Evolutionary conservation across 2,888 invertebrate species (phyloP).

Genomic region (Graphium colonna): DNA sequence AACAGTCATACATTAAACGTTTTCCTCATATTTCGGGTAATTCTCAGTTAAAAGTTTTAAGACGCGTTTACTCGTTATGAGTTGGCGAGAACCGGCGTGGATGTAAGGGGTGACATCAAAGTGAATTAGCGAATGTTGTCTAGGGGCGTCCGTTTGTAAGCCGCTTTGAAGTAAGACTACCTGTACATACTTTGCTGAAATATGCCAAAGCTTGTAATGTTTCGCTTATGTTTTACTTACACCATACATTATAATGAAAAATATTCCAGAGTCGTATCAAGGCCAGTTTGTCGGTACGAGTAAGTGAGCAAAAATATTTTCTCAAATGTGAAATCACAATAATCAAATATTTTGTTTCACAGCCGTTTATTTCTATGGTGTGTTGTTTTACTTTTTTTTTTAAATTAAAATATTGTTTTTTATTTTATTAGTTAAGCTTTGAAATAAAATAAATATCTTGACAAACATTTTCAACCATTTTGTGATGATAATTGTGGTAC

Average conservation of each 20-base stretch:
- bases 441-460: too few species aligned
- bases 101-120: constrained; percentile 69
- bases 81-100: constrained; percentile 39
- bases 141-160: constrained; percentile 76
- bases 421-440: too few species aligned
- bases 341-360: too few species aligned
- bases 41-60: constrained; percentile 67
- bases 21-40: constrained; percentile 44
- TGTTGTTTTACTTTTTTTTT: too few species aligned
- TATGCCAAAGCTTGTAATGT: constrained; percentile 13
- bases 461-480: too few species aligned
- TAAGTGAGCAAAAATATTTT: too few species aligned
- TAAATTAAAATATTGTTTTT: too few species aligned
- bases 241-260: neutral
- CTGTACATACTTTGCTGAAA: constrained; percentile 31
- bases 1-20: neutral
- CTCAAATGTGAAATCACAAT: too few species aligned
- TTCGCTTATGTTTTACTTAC: constrained; percentile 10
- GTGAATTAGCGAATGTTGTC: constrained; percentile 79
- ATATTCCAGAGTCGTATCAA: too few species aligned
- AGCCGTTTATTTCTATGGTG: too few species aligned
- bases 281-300: too few species aligned
- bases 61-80: constrained; percentile 71
- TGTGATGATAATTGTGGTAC: too few species aligned
- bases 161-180: constrained; percentile 73